A percentile compares a stretch with the other conserved stretches of the same genome.
Conservation (phyloP, 2,888 invertebrate species). For the Fragum fragum region DNA sequence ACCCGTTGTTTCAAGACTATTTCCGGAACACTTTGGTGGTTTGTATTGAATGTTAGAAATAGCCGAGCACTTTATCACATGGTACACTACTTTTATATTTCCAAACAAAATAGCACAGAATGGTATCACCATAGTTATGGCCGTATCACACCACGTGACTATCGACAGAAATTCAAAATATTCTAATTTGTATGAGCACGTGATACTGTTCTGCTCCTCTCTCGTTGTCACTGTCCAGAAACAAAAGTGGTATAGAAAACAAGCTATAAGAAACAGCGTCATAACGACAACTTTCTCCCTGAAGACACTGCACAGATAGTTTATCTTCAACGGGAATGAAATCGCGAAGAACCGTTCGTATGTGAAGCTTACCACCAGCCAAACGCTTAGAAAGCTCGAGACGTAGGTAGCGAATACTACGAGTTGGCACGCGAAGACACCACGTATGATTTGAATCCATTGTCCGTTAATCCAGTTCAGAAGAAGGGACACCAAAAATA, state of each 20-base stretch:
- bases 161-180: conserved; percentile 60
- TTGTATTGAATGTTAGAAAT: neutral
- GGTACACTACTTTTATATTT: conserved; percentile 55
- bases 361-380: conserved; percentile 95
- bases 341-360: conserved; percentile 94
- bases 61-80: conserved; percentile 1
- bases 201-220: neutral
- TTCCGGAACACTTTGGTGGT: conserved; percentile 2
- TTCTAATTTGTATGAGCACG: conserved; percentile 55
- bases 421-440: conserved; percentile 89
- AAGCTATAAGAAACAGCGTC: conserved; percentile 57
- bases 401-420: conserved; percentile 88
- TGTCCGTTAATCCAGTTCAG: conserved; percentile 73
- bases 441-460: conserved; percentile 56
- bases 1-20: neutral
- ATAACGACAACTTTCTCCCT: conserved; percentile 72
- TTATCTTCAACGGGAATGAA: conserved; percentile 90
- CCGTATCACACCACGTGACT: conserved; percentile 73
- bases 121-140: conserved; percentile 74
- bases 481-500: conserved; percentile 89
- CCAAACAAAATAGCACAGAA: conserved; percentile 69
- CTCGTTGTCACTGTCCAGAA: conserved; percentile 70
- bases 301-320: conserved; percentile 70
- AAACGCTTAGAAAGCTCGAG: conserved; percentile 92
- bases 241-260: conserved; percentile 69